phyloP scores from a whole-genome alignment of 2,113 vertebrate species.

The Dasyurus viverrinus region DNA sequence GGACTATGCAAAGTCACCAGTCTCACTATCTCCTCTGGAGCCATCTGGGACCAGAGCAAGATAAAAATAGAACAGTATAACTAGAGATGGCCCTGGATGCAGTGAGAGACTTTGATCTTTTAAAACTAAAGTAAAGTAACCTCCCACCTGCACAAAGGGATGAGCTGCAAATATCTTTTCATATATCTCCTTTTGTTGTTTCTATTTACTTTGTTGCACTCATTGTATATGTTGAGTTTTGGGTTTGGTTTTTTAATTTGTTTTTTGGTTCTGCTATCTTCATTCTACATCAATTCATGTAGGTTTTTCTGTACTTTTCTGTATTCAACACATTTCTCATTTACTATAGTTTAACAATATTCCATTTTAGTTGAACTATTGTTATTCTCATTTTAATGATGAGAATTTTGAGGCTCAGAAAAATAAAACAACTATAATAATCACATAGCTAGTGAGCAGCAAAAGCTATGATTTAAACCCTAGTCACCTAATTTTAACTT shows the following conservation, averaged over 20 bases:
- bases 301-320: not conserved
- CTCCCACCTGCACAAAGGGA: not conserved
- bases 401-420: not conserved
- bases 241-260: too few species aligned
- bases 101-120: too few species aligned
- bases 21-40: too few species aligned
- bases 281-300: not conserved
- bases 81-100: too few species aligned
- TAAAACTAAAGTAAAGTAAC: not conserved
- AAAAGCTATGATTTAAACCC: not conserved
- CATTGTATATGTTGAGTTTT: not conserved
- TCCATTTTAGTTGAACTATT: not conserved
- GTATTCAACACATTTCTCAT: not conserved
- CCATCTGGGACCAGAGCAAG: too few species aligned
- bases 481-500: not conserved
- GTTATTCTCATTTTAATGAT: not conserved
- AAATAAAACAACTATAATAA: not conserved
- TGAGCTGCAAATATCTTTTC: not conserved
- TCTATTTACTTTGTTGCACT: not conserved
- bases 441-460: not conserved
- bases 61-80: too few species aligned
- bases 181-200: not conserved
- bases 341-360: not conserved
- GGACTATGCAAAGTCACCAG: too few species aligned
- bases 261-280: not conserved